These are phyloP conservation scores for Meteorus colon DNA, from an alignment of 2,888 invertebrate genomes.

Conservation along the genomic window DNA sequence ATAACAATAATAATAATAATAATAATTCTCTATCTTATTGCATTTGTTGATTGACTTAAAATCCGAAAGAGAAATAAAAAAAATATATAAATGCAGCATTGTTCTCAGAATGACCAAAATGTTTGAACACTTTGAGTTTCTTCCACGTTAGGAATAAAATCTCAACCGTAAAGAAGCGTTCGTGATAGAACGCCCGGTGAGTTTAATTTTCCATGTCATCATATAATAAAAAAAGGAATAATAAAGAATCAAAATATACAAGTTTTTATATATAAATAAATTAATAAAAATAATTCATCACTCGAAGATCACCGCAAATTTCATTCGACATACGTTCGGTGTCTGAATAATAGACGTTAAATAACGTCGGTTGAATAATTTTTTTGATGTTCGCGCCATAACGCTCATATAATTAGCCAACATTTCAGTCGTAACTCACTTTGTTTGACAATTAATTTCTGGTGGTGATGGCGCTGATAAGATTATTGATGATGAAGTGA, in stretches of 20 bases:
- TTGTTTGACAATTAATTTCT: conserved; percentile 62
- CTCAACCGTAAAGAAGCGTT: conserved; percentile 38
- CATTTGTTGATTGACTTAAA: not conserved
- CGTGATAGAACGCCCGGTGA: conserved; percentile 46
- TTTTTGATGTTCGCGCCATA: conserved; percentile 65
- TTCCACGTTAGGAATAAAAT: conserved; percentile 27
- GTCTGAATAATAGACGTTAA: conserved; percentile 64
- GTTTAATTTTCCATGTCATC: conserved; percentile 28
- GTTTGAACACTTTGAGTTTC: not conserved
- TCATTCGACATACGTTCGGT: conserved; percentile 68
- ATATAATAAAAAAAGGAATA: not conserved
- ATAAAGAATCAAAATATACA: not conserved
- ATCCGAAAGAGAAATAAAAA: not conserved
- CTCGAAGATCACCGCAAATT: conserved; percentile 69
- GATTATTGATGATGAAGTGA: conserved; percentile 55
- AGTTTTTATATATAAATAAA: conserved; percentile 4
- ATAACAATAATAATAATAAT: not conserved
- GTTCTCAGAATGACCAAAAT: not conserved
- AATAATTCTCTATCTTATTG: not conserved
- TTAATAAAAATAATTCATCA: conserved; percentile 36
- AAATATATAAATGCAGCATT: not conserved
- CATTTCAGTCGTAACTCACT: conserved; percentile 69
- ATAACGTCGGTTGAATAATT: conserved; percentile 63
- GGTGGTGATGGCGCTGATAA: conserved; percentile 59
- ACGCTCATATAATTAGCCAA: conserved; percentile 66